phyloP scores from a whole-genome alignment of 2,797 vertebrate species.

The Gymnopithys bicolor region DNA sequence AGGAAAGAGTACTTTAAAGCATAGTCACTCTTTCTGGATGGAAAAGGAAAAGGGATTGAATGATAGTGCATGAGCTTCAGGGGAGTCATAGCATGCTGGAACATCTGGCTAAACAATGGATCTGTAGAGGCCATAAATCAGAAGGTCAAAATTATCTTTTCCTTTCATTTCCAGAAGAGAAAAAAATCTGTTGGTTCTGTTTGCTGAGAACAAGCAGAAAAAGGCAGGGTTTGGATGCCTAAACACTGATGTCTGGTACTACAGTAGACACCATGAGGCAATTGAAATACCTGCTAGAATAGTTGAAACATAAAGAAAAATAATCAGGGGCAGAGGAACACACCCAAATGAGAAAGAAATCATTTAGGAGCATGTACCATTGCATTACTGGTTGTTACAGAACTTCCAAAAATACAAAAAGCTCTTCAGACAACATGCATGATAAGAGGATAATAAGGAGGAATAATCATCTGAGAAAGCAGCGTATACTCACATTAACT shows the following conservation, averaged over 20 bases:
- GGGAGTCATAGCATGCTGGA: background rate
- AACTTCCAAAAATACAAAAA: background rate
- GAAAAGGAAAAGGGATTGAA: background rate
- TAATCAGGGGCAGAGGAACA: background rate
- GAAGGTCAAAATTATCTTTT: background rate
- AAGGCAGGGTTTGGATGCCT: background rate
- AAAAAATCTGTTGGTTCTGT: background rate
- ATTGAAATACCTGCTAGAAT: background rate
- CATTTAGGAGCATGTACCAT: background rate
- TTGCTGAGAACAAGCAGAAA: background rate
- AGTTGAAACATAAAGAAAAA: background rate
- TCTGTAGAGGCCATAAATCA: background rate
- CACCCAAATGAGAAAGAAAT: background rate
- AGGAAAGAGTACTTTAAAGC: background rate
- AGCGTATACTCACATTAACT: background rate
- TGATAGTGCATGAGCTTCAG: background rate
- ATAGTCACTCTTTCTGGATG: background rate
- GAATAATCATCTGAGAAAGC: background rate
- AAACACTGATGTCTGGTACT: background rate
- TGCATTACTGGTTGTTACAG: background rate
- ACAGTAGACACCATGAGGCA: background rate
- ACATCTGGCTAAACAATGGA: background rate
- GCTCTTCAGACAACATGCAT: background rate
- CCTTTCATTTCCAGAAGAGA: background rate
- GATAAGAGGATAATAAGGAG: background rate